phyloP scores from a whole-genome alignment of 2,113 vertebrate genomes.

The Solea senegalensis region DNA sequence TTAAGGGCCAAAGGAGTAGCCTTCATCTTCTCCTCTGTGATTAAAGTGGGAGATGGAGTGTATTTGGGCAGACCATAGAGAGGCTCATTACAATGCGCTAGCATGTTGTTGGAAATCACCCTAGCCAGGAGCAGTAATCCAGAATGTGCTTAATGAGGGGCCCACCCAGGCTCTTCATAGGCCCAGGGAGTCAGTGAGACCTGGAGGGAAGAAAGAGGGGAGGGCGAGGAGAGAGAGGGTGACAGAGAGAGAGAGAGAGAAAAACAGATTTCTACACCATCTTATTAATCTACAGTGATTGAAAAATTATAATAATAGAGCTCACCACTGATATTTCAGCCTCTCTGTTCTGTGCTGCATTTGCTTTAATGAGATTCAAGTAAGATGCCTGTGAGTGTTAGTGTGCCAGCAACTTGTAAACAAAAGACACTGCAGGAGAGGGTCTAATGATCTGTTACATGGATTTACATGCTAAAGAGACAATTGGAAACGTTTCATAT shows the following conservation, averaged over 20 bases:
- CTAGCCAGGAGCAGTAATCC: slow-evolving; percentile 77
- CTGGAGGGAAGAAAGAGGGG: slow-evolving; percentile 38
- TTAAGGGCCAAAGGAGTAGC: slow-evolving; percentile 62
- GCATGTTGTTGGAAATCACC: slow-evolving; percentile 79
- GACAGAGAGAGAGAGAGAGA: slow-evolving; percentile 13
- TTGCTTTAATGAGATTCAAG: slow-evolving; percentile 64
- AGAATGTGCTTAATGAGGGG: slow-evolving; percentile 79
- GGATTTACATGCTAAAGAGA: slow-evolving; percentile 19
- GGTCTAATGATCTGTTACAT: slow-evolving; percentile 26
- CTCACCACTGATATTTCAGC: slow-evolving; percentile 44
- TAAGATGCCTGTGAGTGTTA: slow-evolving; percentile 67
- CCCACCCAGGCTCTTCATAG: slow-evolving; percentile 72
- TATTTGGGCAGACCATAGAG: slow-evolving; percentile 66
- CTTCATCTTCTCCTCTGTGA: slow-evolving; percentile 73
- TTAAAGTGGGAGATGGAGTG: slow-evolving; percentile 80
- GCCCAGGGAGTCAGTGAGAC: slow-evolving; percentile 52
- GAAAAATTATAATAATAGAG: slow-evolving; percentile 70
- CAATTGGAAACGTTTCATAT: slow-evolving; percentile 8
- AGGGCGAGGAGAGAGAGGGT: slow-evolving; percentile 15
- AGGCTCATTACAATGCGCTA: slow-evolving; percentile 84
- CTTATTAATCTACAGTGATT: slow-evolving; percentile 73
- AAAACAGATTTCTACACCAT: slow-evolving; percentile 52
- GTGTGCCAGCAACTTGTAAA: slow-evolving; percentile 33
- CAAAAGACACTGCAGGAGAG: slow-evolving; percentile 25
- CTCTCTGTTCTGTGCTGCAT: slow-evolving; percentile 21